These are phyloP conservation scores for Lasiurus cinereus DNA, from an alignment of 2,113 vertebrate species.

Conservation along the genomic window DNA sequence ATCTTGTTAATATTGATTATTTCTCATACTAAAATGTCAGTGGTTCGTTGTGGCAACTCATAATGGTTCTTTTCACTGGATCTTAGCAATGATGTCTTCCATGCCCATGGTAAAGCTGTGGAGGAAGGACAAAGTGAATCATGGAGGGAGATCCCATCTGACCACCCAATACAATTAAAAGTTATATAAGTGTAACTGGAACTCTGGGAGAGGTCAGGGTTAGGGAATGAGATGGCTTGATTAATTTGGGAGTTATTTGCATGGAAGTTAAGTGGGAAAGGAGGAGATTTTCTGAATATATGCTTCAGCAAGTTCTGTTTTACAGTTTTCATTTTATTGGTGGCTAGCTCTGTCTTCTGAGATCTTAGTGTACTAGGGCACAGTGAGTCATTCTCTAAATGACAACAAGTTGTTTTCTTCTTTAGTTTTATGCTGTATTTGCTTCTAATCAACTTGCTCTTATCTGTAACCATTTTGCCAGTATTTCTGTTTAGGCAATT, in stretches of 20 bases:
- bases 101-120: not conserved
- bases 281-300: not conserved
- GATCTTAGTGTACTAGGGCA: not conserved
- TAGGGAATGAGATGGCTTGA: not conserved
- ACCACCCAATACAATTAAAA: not conserved
- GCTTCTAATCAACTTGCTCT: not conserved
- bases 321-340: not conserved
- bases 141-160: not conserved
- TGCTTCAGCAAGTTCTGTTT: not conserved
- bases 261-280: not conserved
- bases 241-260: not conserved
- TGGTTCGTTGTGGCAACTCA: not conserved
- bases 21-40: not conserved
- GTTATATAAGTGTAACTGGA: not conserved
- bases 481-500: not conserved
- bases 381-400: slow-evolving; percentile 16
- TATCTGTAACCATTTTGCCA: not conserved
- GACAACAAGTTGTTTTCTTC: not conserved
- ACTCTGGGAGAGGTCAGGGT: not conserved
- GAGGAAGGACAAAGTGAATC: not conserved
- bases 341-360: slow-evolving; percentile 44
- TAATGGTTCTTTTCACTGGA: not conserved
- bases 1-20: not conserved
- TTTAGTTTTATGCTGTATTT: not conserved
- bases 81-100: not conserved